Evolutionary conservation across 2,113 vertebrate species (phyloP).

Genomic region (Cochlearius cochlearius): DNA sequence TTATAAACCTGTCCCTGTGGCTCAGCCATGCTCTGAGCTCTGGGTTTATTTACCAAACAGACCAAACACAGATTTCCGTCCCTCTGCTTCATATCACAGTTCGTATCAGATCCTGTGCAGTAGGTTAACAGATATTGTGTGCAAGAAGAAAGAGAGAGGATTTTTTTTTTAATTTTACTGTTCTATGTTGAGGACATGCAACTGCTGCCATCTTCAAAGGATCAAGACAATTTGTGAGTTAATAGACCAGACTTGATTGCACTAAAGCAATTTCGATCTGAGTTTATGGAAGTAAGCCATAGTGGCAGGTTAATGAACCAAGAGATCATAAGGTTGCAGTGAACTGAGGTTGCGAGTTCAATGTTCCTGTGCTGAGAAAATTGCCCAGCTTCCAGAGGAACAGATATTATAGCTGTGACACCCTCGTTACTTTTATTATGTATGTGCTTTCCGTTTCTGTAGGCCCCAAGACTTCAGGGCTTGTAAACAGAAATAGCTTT

Average conservation of each 20-base stretch:
- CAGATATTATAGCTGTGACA: neutral
- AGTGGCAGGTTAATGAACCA: slow-evolving; percentile 56
- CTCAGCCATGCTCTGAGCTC: neutral
- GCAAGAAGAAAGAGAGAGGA: neutral
- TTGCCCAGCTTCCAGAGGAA: neutral
- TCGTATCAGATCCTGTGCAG: neutral
- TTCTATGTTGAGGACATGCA: neutral
- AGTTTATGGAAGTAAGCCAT: slow-evolving; percentile 31
- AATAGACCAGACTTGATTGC: slow-evolving; percentile 42
- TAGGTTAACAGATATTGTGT: neutral
- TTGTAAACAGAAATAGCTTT: neutral
- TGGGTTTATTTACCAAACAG: neutral
- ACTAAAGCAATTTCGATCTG: slow-evolving; percentile 48
- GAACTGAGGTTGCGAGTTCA: neutral
- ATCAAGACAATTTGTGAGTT: slow-evolving; percentile 52
- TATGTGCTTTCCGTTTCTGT: neutral
- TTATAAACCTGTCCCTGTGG: neutral
- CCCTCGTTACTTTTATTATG: neutral
- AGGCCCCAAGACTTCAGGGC: neutral
- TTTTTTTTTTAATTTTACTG: neutral
- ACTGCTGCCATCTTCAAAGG: slow-evolving; percentile 10
- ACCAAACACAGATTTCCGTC: neutral
- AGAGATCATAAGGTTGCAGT: slow-evolving; percentile 32
- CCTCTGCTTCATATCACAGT: neutral
- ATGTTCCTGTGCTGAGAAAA: slow-evolving; percentile 35